Percentiles rank a stretch among this genome's conserved stretches.
Conservation (phyloP, 2,888 invertebrate species). For the Gnatocerus cornutus region DNA sequence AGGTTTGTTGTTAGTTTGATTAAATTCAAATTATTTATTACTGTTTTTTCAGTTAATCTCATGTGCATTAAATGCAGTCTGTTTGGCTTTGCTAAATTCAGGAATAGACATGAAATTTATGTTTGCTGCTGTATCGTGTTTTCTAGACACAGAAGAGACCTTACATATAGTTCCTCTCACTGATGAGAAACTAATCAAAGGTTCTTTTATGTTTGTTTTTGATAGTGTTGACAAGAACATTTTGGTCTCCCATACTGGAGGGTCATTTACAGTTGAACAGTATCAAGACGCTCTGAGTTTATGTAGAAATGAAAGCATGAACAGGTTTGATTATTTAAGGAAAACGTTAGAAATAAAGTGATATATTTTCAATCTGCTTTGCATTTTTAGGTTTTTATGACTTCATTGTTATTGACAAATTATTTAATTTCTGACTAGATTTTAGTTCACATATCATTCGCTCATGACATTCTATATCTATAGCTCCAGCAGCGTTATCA, state of each 20-base stretch:
- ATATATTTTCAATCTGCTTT: not conserved
- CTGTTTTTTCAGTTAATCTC: constrained; percentile 78
- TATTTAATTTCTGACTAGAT: too few species aligned
- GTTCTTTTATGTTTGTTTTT: constrained; percentile 83
- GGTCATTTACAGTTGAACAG: constrained; percentile 79
- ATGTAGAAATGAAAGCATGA: constrained; percentile 78
- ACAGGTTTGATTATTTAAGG: constrained; percentile 84
- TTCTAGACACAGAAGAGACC: constrained; percentile 76
- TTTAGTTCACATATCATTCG: too few species aligned
- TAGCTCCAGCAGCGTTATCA: too few species aligned
- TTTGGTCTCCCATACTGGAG: constrained; percentile 80
- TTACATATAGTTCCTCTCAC: constrained; percentile 66
- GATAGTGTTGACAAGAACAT: constrained; percentile 77
- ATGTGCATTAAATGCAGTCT: constrained; percentile 87
- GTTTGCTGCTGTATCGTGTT: constrained; percentile 86
- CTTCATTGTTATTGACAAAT: too few species aligned
- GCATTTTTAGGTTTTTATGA: too few species aligned
- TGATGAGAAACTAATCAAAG: constrained; percentile 73
- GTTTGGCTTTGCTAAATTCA: constrained; percentile 87
- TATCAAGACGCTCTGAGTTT: constrained; percentile 79
- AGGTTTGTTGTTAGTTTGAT: constrained; percentile 69
- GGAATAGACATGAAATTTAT: constrained; percentile 88
- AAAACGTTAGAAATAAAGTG: constrained; percentile 74
- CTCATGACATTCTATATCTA: too few species aligned
- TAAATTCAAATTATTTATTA: not conserved